Base-by-base conservation (phyloP, 2,888 invertebrate species). In the Baccha elongata region DNA sequence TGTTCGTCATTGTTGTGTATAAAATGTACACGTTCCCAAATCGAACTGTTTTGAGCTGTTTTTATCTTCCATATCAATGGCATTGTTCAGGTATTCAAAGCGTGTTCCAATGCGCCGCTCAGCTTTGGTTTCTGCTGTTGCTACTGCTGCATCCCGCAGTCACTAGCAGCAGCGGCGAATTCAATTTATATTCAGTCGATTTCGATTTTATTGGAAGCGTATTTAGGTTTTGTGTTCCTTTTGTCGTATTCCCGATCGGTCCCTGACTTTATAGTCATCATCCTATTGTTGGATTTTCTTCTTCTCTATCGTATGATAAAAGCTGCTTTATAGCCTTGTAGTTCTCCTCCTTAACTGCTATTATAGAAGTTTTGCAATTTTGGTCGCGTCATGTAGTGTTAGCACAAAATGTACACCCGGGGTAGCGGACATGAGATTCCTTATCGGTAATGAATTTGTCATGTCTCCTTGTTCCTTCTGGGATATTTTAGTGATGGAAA, bases 371-470 rank as follows among this genome's bases (percentile, higher is more conserved):
- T 62, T n/a, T 72, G 48, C 50, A 74, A 83, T 76, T 81, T 83
- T 44, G 76, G 76, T 67, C 71, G 81, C 71, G 72, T 83, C 75
- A 75, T 76, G 71, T 72, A 69, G 69, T 35, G 74, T 62, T 76
- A 48, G 69, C 64, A n/a, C n/a, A 46, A 64, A 64, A 58, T 72
- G 50, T 58, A 42, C 64, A 76, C 40, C 32, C 44, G 1, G 21
- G 60, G 19, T 32, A 37, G 50, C 48, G 62, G 72, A 55, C 72
- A 78, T 64, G 53, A 64, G 83, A 83, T 83, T 68, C 72, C 83
- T 78, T 83, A 83, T 83, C 83, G 78, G 72, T 83, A 83, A 83
- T 83, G 83, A 83, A 83, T 83, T 83, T 83, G 83, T 83, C 83
- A 83, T 83, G 83, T 83, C 83, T 67, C 26, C 44, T 64, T 8